Evolutionary conservation across 2,888 invertebrate genomes (phyloP), one percentile per base, ranked within the genome.

Genomic region (Euplagia quadripunctaria): DNA sequence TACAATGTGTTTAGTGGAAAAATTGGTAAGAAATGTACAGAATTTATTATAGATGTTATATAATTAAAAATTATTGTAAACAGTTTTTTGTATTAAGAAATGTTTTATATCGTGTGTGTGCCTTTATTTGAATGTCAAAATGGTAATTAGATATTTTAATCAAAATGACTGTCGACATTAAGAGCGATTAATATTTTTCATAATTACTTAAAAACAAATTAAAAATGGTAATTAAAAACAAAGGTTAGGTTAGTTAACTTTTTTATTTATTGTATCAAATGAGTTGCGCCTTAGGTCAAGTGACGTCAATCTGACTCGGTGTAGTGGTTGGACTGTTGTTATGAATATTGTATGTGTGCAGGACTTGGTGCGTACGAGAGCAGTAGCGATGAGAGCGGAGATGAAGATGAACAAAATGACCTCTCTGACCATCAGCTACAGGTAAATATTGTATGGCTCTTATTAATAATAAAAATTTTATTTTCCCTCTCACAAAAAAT

Each of bases 321-420:
- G 8, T 64, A 42, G 43, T 58, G 46, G 14, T 70, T n/a, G 63
- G 31, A 58, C 58, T 72, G 20, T 64, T 82, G 58, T 72, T 82
- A 76, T 75, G 79, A 71, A 64, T 75, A 76, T 81, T 78, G 79
- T 83, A 85, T 89, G 85, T 94, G 91, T 93, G 92, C 97, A 98
- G 98, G 98, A 90, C 97, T 98, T 96, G 98, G 98, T 90, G 98
- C 97, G 84, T 98, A 98, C 94, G 98, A 97, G 88, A 97, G 97
- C 91, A 97, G 97, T 92, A 97, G 97, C 83, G 97, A 97, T 71
- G 97, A 96, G 81, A 96, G 96, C 79, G 94, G 89, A 17, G 93
- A 90, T 12, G 96, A 95, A 42, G 93, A 93, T 9, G 95, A 96
- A 65, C 89, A 85, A 3, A 89, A 91, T 17, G 92, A 96, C 74